Evolutionary conservation across 2,888 invertebrate genomes (phyloP).

Genomic region (Drosophila melanosoma): DNA sequence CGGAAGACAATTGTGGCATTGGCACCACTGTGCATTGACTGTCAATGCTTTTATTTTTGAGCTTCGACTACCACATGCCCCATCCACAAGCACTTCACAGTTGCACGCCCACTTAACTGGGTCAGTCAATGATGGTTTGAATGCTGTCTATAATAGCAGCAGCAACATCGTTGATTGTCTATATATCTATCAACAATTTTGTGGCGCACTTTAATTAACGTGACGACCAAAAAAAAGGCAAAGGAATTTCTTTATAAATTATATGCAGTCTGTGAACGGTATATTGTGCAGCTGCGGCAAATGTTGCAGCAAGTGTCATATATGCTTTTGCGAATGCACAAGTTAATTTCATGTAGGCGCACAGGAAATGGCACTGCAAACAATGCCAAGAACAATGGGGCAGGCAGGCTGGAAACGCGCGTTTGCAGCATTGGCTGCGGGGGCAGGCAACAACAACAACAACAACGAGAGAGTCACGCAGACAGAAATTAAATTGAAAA

Average conservation of each 20-base stretch:
- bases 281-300: conserved; percentile 39
- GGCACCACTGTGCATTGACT: conserved; percentile 25
- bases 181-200: conserved; percentile 61
- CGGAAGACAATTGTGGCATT: too few species aligned
- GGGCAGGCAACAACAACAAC: conserved; percentile 15
- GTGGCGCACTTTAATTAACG: conserved; percentile 66
- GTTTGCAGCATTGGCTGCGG: conserved; percentile 37
- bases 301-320: conserved; percentile 38
- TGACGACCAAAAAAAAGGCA: conserved; percentile 42
- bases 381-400: conserved; percentile 75
- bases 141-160: conserved; percentile 28
- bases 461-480: conserved; percentile 44
- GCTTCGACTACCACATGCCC: neutral
- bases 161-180: conserved; percentile 28
- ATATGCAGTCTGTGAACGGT: conserved; percentile 48
- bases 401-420: conserved; percentile 40
- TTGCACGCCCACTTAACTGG: conserved; percentile 26
- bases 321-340: conserved; percentile 37
- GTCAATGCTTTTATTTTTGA: conserved; percentile 16
- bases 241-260: conserved; percentile 28
- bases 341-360: conserved; percentile 73
- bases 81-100: neutral
- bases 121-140: conserved; percentile 36
- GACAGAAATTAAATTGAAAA: conserved; percentile 79
- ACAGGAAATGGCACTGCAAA: conserved; percentile 75